Percentiles rank a stretch among this genome's conserved stretches.
Evolutionary conservation across 2,888 invertebrate genomes (phyloP).

Genomic region (Netelia melanura): DNA sequence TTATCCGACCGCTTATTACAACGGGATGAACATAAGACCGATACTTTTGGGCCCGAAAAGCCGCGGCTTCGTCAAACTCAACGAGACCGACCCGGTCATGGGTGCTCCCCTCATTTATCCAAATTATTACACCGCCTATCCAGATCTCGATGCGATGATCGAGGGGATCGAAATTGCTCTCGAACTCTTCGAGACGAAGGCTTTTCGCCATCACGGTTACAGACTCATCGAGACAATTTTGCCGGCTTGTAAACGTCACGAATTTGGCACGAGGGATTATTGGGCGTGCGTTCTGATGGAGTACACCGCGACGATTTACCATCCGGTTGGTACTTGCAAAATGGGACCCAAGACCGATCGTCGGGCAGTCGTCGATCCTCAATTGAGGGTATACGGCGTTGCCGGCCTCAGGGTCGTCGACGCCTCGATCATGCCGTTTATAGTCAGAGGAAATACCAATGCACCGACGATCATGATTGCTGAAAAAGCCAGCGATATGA

Average conservation of each 20-base stretch:
- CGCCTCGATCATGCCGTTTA: constrained; percentile 89
- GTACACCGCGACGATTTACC: constrained; percentile 90
- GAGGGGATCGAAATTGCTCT: constrained; percentile 88
- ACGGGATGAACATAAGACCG: constrained; percentile 88
- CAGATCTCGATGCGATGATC: constrained; percentile 88
- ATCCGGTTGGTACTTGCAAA: constrained; percentile 90
- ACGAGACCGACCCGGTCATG: constrained; percentile 89
- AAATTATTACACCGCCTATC: constrained; percentile 88
- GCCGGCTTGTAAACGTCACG: constrained; percentile 86
- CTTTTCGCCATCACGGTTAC: constrained; percentile 87
- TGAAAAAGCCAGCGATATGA: constrained; percentile 85
- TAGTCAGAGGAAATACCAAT: constrained; percentile 86
- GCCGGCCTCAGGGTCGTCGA: constrained; percentile 89
- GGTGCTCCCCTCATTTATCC: constrained; percentile 91
- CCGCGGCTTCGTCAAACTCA: constrained; percentile 88
- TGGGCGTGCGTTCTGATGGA: constrained; percentile 88
- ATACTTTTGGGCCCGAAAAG: constrained; percentile 88
- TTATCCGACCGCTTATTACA: constrained; percentile 88
- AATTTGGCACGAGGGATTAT: constrained; percentile 89
- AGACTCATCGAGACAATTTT: constrained; percentile 86
- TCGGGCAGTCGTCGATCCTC: constrained; percentile 89
- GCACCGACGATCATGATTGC: constrained; percentile 87
- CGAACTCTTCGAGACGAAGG: constrained; percentile 87
- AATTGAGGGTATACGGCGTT: constrained; percentile 88
- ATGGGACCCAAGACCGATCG: constrained; percentile 89